phyloP scores from a whole-genome alignment of 1,140 invertebrate species.

The Cecropterus lyciades region DNA sequence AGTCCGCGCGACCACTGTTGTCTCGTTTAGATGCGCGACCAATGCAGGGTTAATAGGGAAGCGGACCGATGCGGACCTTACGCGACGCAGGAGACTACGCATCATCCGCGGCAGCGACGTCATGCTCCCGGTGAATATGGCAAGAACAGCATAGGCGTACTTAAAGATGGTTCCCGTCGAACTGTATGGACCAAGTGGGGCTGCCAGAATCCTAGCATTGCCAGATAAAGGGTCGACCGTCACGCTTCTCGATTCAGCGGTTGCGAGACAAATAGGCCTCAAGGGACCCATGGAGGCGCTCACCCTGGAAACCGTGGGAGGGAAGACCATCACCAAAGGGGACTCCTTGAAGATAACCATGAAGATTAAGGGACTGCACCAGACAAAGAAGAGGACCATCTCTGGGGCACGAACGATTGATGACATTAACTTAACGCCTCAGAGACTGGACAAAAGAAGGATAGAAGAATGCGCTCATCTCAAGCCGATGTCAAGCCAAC shows the following conservation, averaged over 20 bases:
- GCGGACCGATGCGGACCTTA: too few relatives aligned
- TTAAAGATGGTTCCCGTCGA: too few relatives aligned
- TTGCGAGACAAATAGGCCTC: constrained; percentile 16
- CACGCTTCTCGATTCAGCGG: background rate
- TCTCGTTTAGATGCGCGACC: too few relatives aligned
- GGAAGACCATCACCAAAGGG: background rate
- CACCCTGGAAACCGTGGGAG: constrained; percentile 17
- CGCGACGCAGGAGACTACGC: too few relatives aligned
- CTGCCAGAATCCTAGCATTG: too few relatives aligned
- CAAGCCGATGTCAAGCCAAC: background rate
- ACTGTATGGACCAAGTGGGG: too few relatives aligned
- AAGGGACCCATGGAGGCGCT: background rate
- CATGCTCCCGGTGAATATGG: too few relatives aligned
- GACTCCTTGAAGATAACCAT: background rate
- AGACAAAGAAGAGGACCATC: background rate
- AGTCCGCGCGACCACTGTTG: too few relatives aligned
- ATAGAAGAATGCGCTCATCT: constrained; percentile 12
- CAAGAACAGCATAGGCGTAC: too few relatives aligned
- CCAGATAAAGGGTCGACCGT: too few relatives aligned
- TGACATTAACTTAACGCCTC: constrained; percentile 7
- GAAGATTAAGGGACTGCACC: constrained; percentile 6
- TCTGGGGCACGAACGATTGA: constrained; percentile 1
- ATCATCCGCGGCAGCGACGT: too few relatives aligned
- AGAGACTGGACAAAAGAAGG: background rate
- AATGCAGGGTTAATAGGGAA: too few relatives aligned